Base-by-base conservation (phyloP, 1,140 invertebrate genomes). In the Macrobrachium nipponense region DNA sequence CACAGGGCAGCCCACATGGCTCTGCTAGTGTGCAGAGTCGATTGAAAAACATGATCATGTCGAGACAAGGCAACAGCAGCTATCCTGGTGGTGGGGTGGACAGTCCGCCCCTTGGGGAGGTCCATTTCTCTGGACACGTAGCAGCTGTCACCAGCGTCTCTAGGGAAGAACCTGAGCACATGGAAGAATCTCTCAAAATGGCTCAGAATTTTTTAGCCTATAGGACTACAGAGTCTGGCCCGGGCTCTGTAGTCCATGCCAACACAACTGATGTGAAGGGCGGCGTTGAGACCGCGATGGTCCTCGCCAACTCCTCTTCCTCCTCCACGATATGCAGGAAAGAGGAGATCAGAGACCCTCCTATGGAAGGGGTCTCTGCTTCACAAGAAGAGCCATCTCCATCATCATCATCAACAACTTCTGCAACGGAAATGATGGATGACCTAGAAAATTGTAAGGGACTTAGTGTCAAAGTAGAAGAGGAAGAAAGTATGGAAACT, bases 141-240 rank as follows among this genome's bases (percentile, higher is more conserved):
- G 86, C 86, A 20, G 86, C 86, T 14, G 88, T 89, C 77, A 87
- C 88, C 27, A 87, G 85, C 61, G 88, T 89, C 58, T 82, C 88
- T 23, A 83, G 78, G 12, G 83, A 79, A 18, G 86, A 87, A 62
- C 75, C 88, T 2, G 59, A 77, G 10, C 88, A 89, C 77, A 83
- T 87, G 79, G 86, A 89, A 43, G 85, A 87, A 83, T 87, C 86
- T 72, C 81, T 87, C 59, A 87, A 88, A 75, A 86, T 87, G 88
- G 84, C 85, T 27, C 88, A 89, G 88, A 89, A 89, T 89, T 89
- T 89, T 89, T 89, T 89, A 89, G 88, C 88, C 83, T 89, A 87
- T 89, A 89, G 88, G 88, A 89, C 88, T 89, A 85, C 88, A 89
- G 88, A 89, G 88, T 82, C 85, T 86, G 88, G 82, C 88, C 85